Percentiles rank a stretch among this genome's conserved stretches.
These are phyloP conservation scores for Anolis carolinensis DNA, from an alignment of 2,113 vertebrate species.

Conservation along the genomic window DNA sequence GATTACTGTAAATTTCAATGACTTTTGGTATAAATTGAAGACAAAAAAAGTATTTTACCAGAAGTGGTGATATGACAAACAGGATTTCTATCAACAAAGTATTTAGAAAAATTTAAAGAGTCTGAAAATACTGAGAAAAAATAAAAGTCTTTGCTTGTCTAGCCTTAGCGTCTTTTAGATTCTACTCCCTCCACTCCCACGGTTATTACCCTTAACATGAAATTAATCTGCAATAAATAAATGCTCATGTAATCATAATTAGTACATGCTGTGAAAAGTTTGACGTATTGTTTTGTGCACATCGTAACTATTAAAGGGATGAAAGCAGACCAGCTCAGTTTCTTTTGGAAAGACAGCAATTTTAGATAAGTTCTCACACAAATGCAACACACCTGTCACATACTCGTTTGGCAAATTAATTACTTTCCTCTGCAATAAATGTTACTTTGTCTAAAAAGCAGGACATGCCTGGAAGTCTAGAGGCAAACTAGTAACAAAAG, in stretches of 20 bases:
- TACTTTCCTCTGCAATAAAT: background rate
- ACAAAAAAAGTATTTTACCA: background rate
- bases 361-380: background rate
- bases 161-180: too few species aligned
- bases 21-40: background rate
- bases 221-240: background rate
- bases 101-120: background rate
- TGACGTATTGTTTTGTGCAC: background rate
- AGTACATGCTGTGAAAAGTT: background rate
- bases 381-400: background rate
- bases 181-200: too few species aligned
- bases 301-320: too few species aligned
- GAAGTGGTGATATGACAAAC: slow-evolving; percentile 13
- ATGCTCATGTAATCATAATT: background rate
- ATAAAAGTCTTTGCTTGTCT: background rate
- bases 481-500: background rate
- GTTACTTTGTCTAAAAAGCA: background rate
- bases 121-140: background rate
- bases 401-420: background rate
- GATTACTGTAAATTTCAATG: slow-evolving; percentile 12
- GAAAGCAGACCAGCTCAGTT: background rate
- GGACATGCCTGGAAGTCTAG: background rate
- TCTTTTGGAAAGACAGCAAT: background rate
- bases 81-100: background rate
- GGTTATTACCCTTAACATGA: background rate